Base-by-base conservation (phyloP, 2,797 vertebrate species). In the Myripristis murdjan region DNA sequence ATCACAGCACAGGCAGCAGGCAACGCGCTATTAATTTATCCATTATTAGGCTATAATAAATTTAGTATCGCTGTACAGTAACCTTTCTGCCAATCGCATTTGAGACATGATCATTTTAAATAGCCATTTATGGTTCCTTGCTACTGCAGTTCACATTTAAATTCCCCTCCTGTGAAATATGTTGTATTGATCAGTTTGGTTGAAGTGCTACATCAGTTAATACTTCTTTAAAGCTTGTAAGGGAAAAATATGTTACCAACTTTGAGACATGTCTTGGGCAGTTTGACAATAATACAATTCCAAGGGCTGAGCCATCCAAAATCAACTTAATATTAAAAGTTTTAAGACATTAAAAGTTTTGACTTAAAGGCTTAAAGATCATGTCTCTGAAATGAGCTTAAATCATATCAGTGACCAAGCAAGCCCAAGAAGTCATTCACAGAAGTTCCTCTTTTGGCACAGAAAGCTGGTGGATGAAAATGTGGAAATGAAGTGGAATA, bases 161-260 rank as follows among this genome's bases (percentile, higher is more conserved):
- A 87, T 67, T 3, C 5, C 16, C 28, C 68, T 22, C 62, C 53
- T 23, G 55, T 62, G 74, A 88, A 75, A 64, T 66, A 49, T 8
- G 16, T 20, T 77, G 47, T 83, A 87, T 89, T 82, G 80, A 85
- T 88, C 59, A 67, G 69, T 77, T 64, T 81, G 79, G 84, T 89
- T 87, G 78, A 79, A 85, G 87, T 10, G 66, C 75, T 66, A 49
- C 57, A 71, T 44, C 49, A 49, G 69, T 69, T 81, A 65, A 77
- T 87, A n/a, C 0, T 12, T 14, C 37, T 14, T 39, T 14, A 12
- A 14, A 39, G 2, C 11, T 39, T 14, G 37, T 4, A 39, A 12
- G 11, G 15, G 11, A 14, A 14, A 39, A 14, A 39, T 37, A 9
- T 39, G 11, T 39, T 39, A 12, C 12, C 12, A 39, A 39, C 37